Conservation (phyloP, 2,797 vertebrate species). For the Lepus oiostolus region DNA sequence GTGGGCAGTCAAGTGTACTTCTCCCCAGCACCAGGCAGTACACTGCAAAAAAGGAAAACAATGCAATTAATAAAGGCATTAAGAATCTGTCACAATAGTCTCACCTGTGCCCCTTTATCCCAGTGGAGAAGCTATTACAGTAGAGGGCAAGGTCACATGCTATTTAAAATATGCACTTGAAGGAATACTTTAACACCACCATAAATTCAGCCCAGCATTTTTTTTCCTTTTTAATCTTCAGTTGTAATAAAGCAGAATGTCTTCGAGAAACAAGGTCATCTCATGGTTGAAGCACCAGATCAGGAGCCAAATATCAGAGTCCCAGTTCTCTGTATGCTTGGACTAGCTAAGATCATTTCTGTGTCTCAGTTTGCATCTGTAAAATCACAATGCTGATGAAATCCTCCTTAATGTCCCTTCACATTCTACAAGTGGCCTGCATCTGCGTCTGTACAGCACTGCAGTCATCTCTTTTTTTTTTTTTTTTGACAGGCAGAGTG, state of each 20-base stretch:
- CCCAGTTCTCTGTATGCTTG: neutral
- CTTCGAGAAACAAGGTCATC: conserved; percentile 62
- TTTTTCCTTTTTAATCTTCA: neutral
- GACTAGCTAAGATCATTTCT: neutral
- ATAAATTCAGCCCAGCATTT: conserved; percentile 53
- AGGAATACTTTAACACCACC: conserved; percentile 46
- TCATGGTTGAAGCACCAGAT: neutral
- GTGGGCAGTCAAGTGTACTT: neutral
- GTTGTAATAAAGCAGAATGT: conserved; percentile 50
- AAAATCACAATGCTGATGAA: neutral
- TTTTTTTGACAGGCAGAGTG: no score
- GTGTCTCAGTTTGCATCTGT: neutral
- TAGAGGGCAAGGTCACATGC: conserved; percentile 47
- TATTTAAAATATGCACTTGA: conserved; percentile 56
- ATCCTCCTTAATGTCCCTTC: neutral
- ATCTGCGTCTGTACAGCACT: neutral
- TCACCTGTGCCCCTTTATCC: conserved; percentile 66
- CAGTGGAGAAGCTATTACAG: neutral
- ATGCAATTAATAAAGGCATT: conserved; percentile 71
- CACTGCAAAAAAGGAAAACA: neutral
- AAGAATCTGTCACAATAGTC: conserved; percentile 64
- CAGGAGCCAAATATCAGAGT: neutral
- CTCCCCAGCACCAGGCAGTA: neutral
- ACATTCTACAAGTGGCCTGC: neutral
- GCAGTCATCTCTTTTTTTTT: neutral